A percentile compares a stretch with the other conserved stretches of the same genome.
These are phyloP conservation scores for Thereuonema tuberculata DNA, from an alignment of 1,140 invertebrate genomes.

Conservation along the genomic window DNA sequence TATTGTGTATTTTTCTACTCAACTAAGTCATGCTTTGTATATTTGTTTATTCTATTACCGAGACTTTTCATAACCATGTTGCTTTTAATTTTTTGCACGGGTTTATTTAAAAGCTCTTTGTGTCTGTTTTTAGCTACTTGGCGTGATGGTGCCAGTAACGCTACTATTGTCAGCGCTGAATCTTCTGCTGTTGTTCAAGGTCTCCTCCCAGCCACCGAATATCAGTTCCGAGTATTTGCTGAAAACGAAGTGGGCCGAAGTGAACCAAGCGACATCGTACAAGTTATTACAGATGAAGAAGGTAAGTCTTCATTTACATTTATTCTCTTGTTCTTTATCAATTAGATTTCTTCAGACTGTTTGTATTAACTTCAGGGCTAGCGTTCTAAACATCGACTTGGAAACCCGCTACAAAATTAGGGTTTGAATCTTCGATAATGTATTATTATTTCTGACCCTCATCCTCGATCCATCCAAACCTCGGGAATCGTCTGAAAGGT, in stretches of 20 bases:
- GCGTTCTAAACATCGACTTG: no score
- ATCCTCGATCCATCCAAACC: no score
- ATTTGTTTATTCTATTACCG: no score
- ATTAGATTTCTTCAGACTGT: no score
- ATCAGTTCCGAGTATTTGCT: constrained; percentile 29
- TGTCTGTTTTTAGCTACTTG: neutral
- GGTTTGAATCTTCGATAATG: no score
- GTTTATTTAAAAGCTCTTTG: neutral
- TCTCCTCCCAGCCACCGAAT: constrained; percentile 28
- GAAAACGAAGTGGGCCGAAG: constrained; percentile 32
- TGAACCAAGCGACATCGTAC: constrained; percentile 23
- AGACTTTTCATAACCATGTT: neutral
- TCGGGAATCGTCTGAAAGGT: no score
- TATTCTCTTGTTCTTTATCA: neutral
- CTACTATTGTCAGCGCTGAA: constrained; percentile 61
- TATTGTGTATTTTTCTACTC: no score
- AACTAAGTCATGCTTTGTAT: no score
- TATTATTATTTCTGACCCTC: no score
- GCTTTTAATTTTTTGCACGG: neutral
- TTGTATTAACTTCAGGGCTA: no score
- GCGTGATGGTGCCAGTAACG: neutral
- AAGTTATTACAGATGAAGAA: constrained; percentile 26
- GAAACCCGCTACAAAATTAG: no score
- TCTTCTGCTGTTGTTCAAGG: constrained; percentile 67
- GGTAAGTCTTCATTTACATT: no score